phyloP scores from a whole-genome alignment of 2,113 vertebrate genomes.

The Melospiza georgiana region DNA sequence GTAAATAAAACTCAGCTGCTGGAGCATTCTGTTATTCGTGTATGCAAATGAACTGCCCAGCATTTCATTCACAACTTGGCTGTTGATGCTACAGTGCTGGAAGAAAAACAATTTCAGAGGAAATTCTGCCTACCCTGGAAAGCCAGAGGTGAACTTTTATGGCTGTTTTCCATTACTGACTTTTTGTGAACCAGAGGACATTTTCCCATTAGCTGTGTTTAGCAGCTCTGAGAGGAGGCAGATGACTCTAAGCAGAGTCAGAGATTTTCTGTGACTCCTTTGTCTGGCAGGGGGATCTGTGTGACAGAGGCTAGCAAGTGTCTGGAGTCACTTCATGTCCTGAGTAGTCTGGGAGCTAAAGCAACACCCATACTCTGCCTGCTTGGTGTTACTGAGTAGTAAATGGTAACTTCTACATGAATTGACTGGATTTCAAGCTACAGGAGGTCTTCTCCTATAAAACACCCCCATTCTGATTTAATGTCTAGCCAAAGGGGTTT shows the following conservation, averaged over 20 bases:
- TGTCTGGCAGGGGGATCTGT: not conserved
- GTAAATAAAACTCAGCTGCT: not conserved
- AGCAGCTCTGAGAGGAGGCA: not conserved
- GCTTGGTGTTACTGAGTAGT: not conserved
- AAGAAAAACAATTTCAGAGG: conserved; percentile 10
- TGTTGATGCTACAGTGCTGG: not conserved
- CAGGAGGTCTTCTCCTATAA: not conserved
- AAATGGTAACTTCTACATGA: not conserved
- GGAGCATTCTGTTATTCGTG: not conserved
- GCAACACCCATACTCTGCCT: not conserved
- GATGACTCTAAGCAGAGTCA: not conserved
- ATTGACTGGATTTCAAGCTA: not conserved
- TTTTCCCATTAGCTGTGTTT: not conserved
- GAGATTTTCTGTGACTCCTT: not conserved
- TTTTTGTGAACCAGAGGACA: not conserved
- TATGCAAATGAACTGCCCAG: not conserved
- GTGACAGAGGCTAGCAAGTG: not conserved
- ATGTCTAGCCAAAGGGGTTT: not conserved
- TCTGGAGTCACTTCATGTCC: not conserved
- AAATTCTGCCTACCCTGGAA: not conserved
- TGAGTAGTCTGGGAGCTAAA: not conserved
- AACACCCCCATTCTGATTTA: not conserved
- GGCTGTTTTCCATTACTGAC: not conserved
- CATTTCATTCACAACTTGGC: not conserved
- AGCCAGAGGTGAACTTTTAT: not conserved